Percentiles rank a stretch among this genome's conserved stretches.
Conservation (phyloP, 1,140 invertebrate genomes). For the Popillia japonica region DNA sequence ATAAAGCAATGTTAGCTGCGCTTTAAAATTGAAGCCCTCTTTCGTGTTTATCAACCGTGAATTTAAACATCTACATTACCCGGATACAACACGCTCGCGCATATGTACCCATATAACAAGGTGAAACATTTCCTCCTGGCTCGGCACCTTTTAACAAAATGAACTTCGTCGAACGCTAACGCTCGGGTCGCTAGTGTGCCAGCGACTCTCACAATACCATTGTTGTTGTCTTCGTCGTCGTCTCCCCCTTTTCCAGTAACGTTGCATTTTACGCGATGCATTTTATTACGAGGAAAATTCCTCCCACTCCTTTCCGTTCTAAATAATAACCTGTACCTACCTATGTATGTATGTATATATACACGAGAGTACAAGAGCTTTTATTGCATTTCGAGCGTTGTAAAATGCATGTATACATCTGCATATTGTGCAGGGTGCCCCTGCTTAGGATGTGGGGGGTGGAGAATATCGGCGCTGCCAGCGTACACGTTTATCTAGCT, state of each 20-base stretch:
- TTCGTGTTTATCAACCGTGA: constrained; percentile 5
- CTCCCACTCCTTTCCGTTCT: neutral
- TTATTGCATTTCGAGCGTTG: neutral
- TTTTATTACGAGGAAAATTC: neutral
- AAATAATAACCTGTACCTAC: neutral
- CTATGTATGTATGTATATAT: neutral
- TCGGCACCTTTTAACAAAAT: constrained; percentile 2
- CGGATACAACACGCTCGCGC: neutral
- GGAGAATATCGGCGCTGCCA: neutral
- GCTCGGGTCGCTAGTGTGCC: no score
- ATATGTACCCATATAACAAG: neutral
- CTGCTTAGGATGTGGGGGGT: neutral
- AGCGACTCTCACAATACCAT: no score
- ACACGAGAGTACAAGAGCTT: neutral
- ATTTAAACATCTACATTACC: neutral
- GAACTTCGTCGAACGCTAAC: neutral
- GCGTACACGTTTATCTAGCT: neutral
- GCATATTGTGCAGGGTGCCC: neutral
- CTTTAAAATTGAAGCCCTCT: neutral
- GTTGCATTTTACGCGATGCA: neutral
- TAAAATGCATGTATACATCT: neutral
- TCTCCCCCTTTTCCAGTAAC: neutral
- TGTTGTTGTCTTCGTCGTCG: no score
- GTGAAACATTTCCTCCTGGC: neutral
- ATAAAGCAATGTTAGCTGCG: neutral